Evolutionary conservation across 2,888 invertebrate genomes (phyloP), one percentile per base, ranked within the genome.

Genomic region (Beris morrisii): DNA sequence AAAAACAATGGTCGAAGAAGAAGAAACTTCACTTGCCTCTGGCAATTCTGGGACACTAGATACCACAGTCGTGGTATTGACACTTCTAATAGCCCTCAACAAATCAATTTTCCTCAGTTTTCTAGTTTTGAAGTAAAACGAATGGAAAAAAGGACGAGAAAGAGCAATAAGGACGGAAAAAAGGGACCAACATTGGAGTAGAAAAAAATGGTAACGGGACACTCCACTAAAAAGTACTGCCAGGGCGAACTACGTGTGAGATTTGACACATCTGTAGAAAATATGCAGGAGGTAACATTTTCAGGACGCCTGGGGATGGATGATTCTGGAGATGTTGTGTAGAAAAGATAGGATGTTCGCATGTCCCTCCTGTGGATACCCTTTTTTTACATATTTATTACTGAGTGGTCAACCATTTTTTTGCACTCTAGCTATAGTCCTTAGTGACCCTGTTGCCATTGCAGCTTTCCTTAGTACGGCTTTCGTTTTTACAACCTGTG

Each of bases 251-350:
- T 48, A 48, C 4, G 48, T 48, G 48, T 48, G 13, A 48, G 48
- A 48, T 48, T 48, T 48, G 48, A 48, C 48, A 48, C 48, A 48
- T 48, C 48, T 48, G 48, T 4, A 48, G 15, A 22, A 11, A 48
- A 11, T 48, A 12, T 48, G 12, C 12, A 22, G 48, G 15, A 22
- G 13, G 15, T 22, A 22, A 22, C 22, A 22, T 22, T 22, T 22
- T 22, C 3, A 22, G 22, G 22, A 22, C 22, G 22, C 22, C 2
- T 22, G 2, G 22, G 22, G 22, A 22, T 22, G 22, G 22, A 22
- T 22, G 22, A 22, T 22, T 22, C 22, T 22, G 22, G 22, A 22
- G 22, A 22, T 22, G 1, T 22, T 22, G 22, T 22, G 22, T 22
- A 22, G 22, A 15, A 13, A 1, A 12, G 9, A 22, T 9, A 13